phyloP scores from a whole-genome alignment of 2,113 vertebrate species.

The Poeciliopsis turrubarensis region DNA sequence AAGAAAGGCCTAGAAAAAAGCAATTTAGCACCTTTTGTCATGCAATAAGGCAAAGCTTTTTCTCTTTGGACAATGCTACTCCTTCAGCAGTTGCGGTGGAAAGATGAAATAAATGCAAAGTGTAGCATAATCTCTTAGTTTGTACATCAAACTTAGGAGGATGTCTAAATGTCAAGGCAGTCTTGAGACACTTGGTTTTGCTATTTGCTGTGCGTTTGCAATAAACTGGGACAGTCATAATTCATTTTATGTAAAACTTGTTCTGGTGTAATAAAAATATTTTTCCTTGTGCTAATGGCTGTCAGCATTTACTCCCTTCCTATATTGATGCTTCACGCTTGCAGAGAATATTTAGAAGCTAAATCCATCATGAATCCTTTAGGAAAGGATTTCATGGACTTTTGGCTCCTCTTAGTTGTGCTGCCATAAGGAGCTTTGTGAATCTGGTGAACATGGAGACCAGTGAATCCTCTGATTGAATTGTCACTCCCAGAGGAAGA shows the following conservation, averaged over 20 bases:
- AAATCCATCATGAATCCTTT: conserved; percentile 59
- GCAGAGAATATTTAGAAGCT: conserved; percentile 43
- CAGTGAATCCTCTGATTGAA: conserved; percentile 71
- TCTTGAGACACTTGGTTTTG: conserved; percentile 18
- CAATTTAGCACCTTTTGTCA: conserved; percentile 7
- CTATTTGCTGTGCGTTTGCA: conserved; percentile 27
- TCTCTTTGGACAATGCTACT: neutral
- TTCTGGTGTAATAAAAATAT: conserved; percentile 9
- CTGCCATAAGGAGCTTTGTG: conserved; percentile 63
- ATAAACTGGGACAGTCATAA: conserved; percentile 25
- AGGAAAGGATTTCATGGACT: conserved; percentile 67
- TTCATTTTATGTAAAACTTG: conserved; percentile 32
- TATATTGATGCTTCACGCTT: conserved; percentile 22
- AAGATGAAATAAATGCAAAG: conserved; percentile 3
- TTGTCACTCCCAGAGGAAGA: conserved; percentile 64
- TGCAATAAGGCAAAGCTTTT: conserved; percentile 12
- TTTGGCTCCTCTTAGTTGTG: conserved; percentile 52
- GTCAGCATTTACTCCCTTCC: conserved; percentile 1
- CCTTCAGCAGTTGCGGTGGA: neutral
- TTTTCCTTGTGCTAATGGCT: conserved; percentile 22
- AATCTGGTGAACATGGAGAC: conserved; percentile 45
- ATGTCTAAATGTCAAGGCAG: conserved; percentile 40
- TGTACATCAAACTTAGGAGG: conserved; percentile 23
- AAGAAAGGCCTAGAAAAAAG: conserved; percentile 41
- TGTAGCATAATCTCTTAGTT: conserved; percentile 9